Base-by-base conservation (phyloP, 2,888 invertebrate species). In the Himalopsyche japonica region DNA sequence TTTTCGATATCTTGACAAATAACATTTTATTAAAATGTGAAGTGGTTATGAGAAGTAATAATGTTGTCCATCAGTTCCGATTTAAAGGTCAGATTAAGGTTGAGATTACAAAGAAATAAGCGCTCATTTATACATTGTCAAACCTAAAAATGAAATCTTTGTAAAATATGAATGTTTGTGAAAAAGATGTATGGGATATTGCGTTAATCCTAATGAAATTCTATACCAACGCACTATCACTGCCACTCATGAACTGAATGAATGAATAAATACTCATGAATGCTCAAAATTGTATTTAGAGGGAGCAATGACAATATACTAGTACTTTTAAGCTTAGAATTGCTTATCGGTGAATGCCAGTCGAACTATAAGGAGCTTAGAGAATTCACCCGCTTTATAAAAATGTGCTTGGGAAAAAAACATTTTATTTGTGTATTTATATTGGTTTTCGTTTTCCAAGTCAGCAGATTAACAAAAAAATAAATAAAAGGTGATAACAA, bases 311-410 rank as follows among this genome's bases (percentile, higher is more conserved):
- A 27, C 70, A 70, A 70, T 70, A 70, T 70, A 70, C 30, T 70
- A 27, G 70, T 70, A 70, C 70, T 70, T 70, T 70, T 15, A 27
- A 70, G 70, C 70, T 70, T 30, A 70, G 70, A 70, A 70, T 30
- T 70, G 70, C 70, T 70, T 70, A 70, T 70, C 70, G 27, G 70
- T 70, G 27, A 70, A 20, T 70, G 70, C 70, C 70, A 70, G 70
- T 70, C 70, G 70, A 70, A 70, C 70, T 70, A 70, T 70, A 70
- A 70, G 70, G 70, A 70, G 70, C 70, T 70, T 70, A 70, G 70
- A 70, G 70, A 70, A 70, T 70, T 70, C 70, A 27, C 27, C 4
- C 70, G 70, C 70, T 70, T 70, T 70, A 70, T 70, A 70, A 70
- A 70, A 70, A 27, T 70, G 70, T 70, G 70, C 30, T 70, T 70